Evolutionary conservation across 2,888 invertebrate species (phyloP).

Genomic region (Podotricha telesiphe): DNA sequence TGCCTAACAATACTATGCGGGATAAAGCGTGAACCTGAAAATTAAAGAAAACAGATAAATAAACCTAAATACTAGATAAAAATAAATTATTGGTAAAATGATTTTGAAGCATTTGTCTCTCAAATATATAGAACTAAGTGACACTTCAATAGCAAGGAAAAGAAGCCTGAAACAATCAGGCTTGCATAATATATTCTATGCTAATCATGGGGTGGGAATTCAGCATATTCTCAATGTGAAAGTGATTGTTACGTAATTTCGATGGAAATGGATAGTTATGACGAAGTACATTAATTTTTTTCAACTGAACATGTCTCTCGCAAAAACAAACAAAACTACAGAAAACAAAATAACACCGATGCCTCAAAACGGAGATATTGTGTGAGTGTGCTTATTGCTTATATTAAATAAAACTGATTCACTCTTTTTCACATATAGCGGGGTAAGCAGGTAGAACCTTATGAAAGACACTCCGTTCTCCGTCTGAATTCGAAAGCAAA

Average conservation of each 20-base stretch:
- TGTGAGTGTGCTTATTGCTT: too few species aligned
- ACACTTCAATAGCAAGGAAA: slow-evolving; percentile 26
- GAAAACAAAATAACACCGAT: too few species aligned
- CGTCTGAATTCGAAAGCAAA: too few species aligned
- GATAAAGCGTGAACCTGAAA: too few species aligned
- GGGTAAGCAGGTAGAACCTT: too few species aligned
- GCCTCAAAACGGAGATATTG: too few species aligned
- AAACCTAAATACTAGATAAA: too few species aligned
- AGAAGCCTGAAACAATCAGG: slow-evolving; percentile 3
- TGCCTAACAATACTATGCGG: too few species aligned
- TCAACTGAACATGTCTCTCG: not conserved
- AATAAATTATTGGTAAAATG: not conserved
- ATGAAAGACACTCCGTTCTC: too few species aligned
- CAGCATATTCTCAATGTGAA: slow-evolving; percentile 32
- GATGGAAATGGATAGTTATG: slow-evolving; percentile 17
- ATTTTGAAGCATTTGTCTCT: not conserved
- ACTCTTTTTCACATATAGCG: too few species aligned
- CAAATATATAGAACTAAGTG: not conserved
- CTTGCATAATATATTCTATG: slow-evolving; percentile 38
- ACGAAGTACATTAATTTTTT: not conserved
- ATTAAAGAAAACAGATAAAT: too few species aligned
- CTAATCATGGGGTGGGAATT: slow-evolving; percentile 37
- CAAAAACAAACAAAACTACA: not conserved
- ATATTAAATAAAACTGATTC: too few species aligned
- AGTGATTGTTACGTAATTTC: slow-evolving; percentile 32